A percentile compares a stretch with the other conserved stretches of the same genome.
Evolutionary conservation across 2,113 vertebrate genomes (phyloP).

Genomic region (Aptenodytes forsteri): DNA sequence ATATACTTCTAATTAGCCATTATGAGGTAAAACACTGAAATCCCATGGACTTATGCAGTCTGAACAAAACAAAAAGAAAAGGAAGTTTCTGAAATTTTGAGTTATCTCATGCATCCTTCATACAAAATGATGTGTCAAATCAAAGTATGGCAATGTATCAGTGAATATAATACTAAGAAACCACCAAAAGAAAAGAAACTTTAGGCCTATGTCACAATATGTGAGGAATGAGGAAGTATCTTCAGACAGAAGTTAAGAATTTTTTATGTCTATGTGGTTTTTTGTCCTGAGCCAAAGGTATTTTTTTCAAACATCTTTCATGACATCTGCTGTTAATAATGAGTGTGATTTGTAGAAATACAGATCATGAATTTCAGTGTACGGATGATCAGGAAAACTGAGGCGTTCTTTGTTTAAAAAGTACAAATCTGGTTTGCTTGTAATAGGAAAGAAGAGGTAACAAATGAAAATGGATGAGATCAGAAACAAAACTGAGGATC

Average conservation of each 20-base stretch:
- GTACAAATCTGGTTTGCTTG: neutral
- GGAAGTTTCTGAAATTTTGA: neutral
- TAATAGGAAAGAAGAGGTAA: neutral
- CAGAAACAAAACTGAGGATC: neutral
- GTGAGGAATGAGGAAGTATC: neutral
- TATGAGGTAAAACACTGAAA: neutral
- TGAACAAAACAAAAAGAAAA: neutral
- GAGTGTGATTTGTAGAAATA: neutral
- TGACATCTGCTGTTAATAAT: neutral
- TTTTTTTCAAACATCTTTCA: neutral
- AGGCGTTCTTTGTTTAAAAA: neutral
- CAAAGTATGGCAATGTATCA: neutral
- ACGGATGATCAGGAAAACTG: neutral
- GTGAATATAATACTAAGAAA: neutral
- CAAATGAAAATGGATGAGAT: neutral
- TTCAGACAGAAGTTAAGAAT: neutral
- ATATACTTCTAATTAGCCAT: neutral
- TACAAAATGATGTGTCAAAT: neutral
- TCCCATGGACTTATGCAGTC: fast-evolving
- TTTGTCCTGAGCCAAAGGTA: neutral
- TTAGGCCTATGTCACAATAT: neutral
- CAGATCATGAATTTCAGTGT: neutral
- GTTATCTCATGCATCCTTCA: neutral
- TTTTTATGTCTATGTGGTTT: fast-evolving
- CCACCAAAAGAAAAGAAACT: neutral